A percentile compares a stretch with the other conserved stretches of the same genome.
phyloP scores from a whole-genome alignment of 2,113 vertebrate species.

The Hydrolagus affinis region DNA sequence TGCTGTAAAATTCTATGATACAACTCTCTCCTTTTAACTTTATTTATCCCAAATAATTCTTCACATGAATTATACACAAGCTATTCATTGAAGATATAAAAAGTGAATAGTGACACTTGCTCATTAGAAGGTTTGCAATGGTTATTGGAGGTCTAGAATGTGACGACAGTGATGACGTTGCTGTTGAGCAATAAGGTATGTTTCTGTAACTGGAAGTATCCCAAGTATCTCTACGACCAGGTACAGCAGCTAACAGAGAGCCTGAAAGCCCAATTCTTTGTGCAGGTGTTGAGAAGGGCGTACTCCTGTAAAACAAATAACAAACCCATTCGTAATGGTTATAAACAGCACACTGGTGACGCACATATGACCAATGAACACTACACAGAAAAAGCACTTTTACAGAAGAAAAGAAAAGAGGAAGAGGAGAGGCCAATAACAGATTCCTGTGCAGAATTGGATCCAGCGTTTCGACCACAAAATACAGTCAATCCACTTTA shows the following conservation, averaged over 20 bases:
- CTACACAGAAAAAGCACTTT: neutral
- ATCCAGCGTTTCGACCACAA: no score
- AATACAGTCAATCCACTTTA: no score
- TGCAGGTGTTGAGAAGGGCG: slow-evolving; percentile 39
- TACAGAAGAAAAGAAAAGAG: neutral
- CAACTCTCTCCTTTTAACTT: neutral
- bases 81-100: neutral
- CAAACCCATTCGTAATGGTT: neutral
- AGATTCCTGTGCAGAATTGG: no score
- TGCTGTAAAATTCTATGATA: no score
- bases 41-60: neutral
- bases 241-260: slow-evolving; percentile 34
- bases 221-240: slow-evolving; percentile 31
- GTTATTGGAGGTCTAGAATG: slow-evolving; percentile 46
- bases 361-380: no score
- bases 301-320: slow-evolving; percentile 42
- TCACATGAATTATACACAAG: neutral
- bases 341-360: neutral
- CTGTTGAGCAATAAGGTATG: slow-evolving; percentile 34
- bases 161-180: slow-evolving; percentile 38
- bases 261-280: slow-evolving; percentile 33
- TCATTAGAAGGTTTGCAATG: slow-evolving; percentile 49
- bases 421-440: no score
- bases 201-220: slow-evolving; percentile 36
- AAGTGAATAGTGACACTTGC: slow-evolving; percentile 36